Conservation (phyloP, 1,140 invertebrate species). For the Cydia amplana region DNA sequence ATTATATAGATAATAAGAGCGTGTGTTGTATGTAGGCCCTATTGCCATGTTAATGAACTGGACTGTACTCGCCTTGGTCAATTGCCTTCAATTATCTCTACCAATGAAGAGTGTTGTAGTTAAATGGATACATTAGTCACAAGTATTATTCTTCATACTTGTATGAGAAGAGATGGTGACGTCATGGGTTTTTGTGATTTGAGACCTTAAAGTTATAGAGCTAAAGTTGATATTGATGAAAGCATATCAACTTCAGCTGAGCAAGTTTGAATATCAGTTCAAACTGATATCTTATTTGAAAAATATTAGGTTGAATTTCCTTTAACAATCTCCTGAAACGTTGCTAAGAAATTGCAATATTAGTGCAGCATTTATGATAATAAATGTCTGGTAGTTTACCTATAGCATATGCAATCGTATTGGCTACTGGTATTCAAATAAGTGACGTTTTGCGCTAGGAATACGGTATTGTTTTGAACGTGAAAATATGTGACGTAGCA, state of each 20-base stretch:
- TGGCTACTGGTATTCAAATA: not conserved
- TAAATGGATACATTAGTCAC: constrained; percentile 10
- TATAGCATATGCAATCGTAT: not conserved
- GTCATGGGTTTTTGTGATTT: not conserved
- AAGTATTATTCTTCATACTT: constrained; percentile 13
- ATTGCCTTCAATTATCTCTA: constrained; percentile 10
- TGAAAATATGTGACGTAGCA: not conserved
- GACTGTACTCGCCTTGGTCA: constrained; percentile 13
- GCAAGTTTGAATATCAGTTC: not conserved
- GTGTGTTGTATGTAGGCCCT: not conserved
- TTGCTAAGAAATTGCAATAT: constrained; percentile 8
- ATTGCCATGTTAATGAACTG: constrained; percentile 12
- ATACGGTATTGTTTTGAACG: not conserved
- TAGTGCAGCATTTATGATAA: constrained; percentile 6
- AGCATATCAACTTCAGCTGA: not conserved
- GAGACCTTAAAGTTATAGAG: not conserved
- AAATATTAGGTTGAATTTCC: not conserved
- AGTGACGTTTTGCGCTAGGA: not conserved
- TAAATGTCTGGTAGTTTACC: constrained; percentile 1
- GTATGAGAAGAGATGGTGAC: constrained; percentile 7
- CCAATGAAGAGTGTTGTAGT: constrained; percentile 18
- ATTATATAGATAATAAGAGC: not conserved
- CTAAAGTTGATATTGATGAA: not conserved
- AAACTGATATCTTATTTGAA: not conserved
- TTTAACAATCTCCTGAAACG: not conserved